phyloP scores from a whole-genome alignment of 2,113 vertebrate species.

The Thoracochromis brauschi region DNA sequence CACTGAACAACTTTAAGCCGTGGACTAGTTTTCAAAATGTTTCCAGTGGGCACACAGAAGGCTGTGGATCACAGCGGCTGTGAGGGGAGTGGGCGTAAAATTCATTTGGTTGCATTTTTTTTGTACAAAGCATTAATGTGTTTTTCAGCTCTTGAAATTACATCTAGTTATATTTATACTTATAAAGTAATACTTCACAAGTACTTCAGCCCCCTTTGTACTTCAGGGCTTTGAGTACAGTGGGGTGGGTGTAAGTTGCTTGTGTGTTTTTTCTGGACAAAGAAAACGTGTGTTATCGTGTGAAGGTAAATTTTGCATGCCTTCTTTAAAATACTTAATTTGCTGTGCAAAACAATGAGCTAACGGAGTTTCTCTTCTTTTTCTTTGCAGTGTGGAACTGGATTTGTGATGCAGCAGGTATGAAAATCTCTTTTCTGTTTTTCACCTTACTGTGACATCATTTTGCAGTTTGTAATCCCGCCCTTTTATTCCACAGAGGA shows the following conservation, averaged over 20 bases:
- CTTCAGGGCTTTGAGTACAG: not conserved
- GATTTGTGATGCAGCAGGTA: constrained; percentile 72
- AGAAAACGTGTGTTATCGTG: rapidly evolving
- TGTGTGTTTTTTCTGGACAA: not conserved
- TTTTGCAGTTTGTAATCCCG: not conserved
- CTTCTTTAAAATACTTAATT: rapidly evolving
- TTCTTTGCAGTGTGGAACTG: constrained; percentile 70
- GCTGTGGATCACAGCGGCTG: not conserved
- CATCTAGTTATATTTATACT: not conserved
- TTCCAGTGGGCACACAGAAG: not conserved
- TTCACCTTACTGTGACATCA: rapidly evolving
- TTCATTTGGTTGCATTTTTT: not conserved
- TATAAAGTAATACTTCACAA: not conserved
- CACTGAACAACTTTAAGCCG: not conserved
- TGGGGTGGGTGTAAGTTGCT: not conserved
- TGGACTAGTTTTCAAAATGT: not conserved
- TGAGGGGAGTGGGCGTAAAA: not conserved
- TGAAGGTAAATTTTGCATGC: not conserved
- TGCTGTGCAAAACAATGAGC: not conserved
- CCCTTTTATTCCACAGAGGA: constrained; percentile 68
- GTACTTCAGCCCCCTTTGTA: not conserved
- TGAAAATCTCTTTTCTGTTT: not conserved
- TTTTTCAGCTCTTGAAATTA: not conserved
- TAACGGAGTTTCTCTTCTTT: not conserved
- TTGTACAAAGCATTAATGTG: not conserved